phyloP scores from a whole-genome alignment of 2,888 invertebrate species.

The Pterostichus madidus region DNA sequence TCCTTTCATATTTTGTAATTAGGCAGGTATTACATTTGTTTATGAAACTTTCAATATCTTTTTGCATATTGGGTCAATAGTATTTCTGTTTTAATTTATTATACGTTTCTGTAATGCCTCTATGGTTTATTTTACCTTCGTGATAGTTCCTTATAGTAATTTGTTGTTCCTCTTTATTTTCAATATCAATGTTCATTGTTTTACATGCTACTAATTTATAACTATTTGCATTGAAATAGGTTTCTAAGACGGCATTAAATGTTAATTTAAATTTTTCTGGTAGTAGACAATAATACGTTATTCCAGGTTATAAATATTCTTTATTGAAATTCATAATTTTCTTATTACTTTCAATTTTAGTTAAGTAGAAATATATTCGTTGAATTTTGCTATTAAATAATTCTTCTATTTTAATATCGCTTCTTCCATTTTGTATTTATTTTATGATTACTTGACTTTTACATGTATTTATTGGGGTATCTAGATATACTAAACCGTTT shows the following conservation, averaged over 20 bases:
- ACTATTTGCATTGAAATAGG: slow-evolving; percentile 7
- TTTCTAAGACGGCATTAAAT: slow-evolving; percentile 28
- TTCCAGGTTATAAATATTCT: slow-evolving; percentile 4
- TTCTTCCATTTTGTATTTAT: slow-evolving; percentile 32
- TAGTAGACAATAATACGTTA: slow-evolving; percentile 29
- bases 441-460: slow-evolving; percentile 44
- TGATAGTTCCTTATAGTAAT: slow-evolving; percentile 65
- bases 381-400: neutral
- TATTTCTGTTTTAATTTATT: slow-evolving; percentile 64
- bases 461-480: slow-evolving; percentile 27
- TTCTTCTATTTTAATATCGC: slow-evolving; percentile 5
- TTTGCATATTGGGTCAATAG: slow-evolving; percentile 69
- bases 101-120: slow-evolving; percentile 67
- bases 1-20: slow-evolving; percentile 68
- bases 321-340: slow-evolving; percentile 37
- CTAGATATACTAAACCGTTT: slow-evolving; percentile 47
- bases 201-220: slow-evolving; percentile 46
- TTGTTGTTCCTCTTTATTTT: slow-evolving; percentile 65
- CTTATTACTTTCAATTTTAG: slow-evolving; percentile 32
- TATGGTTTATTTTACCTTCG: slow-evolving; percentile 68
- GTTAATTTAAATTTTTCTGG: slow-evolving; percentile 34
- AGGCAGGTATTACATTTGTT: slow-evolving; percentile 68
- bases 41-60: slow-evolving; percentile 64
- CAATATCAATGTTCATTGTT: slow-evolving; percentile 46
- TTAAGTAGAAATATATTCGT: slow-evolving; percentile 38